A percentile compares a stretch with the other conserved stretches of the same genome.
Evolutionary conservation across 2,797 vertebrate genomes (phyloP).

Genomic region (Tapirus indicus): DNA sequence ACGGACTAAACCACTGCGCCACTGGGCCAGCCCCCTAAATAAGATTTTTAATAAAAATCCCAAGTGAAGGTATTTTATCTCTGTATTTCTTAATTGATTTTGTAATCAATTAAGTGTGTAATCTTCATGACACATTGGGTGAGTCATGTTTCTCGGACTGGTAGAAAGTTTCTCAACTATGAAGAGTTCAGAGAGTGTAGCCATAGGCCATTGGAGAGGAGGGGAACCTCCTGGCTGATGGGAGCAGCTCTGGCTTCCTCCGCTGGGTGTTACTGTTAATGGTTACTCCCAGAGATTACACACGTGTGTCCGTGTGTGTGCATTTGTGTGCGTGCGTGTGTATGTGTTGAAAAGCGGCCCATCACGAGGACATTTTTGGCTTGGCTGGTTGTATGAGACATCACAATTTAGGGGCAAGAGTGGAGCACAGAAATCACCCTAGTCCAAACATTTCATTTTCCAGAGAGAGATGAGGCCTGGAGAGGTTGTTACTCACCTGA

Average conservation of each 20-base stretch:
- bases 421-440: not conserved
- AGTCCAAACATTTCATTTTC: not conserved
- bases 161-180: not conserved
- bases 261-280: fast-evolving
- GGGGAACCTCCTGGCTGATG: not conserved
- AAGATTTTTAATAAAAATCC: not conserved
- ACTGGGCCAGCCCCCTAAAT: no score
- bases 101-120: no score
- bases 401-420: not conserved
- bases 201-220: not conserved
- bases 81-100: not conserved
- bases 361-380: not conserved
- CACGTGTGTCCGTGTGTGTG: not conserved
- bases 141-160: not conserved
- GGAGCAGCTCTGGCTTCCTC: not conserved
- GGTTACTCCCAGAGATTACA: not conserved
- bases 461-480: not conserved
- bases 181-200: not conserved
- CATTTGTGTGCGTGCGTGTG: not conserved
- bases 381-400: not conserved
- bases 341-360: not conserved
- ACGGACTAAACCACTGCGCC: no score
- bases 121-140: not conserved
- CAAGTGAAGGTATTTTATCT: not conserved
- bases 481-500: not conserved